Conservation (phyloP, 2,113 vertebrate genomes). For the Vulpes ferrilata region DNA sequence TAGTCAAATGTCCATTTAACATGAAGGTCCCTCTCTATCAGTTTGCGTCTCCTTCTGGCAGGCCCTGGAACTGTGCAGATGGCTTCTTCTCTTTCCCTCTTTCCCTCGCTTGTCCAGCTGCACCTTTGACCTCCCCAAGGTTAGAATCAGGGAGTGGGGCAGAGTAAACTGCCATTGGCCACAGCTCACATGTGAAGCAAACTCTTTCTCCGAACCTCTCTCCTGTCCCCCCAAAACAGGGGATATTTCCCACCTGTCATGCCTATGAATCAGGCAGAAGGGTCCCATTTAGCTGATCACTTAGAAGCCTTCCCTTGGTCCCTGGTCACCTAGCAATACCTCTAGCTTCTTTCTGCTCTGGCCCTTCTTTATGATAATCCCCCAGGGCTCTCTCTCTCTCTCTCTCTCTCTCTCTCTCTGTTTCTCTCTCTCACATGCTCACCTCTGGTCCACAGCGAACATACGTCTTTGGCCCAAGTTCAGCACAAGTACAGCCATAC, state of each 20-base stretch:
- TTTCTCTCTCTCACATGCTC: background rate
- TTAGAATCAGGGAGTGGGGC: background rate
- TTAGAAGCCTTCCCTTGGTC: background rate
- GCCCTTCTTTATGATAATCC: background rate
- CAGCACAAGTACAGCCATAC: background rate
- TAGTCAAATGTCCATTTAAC: background rate
- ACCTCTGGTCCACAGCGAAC: background rate
- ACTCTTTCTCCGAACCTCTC: background rate
- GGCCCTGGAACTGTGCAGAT: background rate
- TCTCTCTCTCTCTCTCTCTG: too few species aligned
- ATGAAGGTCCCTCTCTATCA: background rate
- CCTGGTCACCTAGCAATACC: background rate
- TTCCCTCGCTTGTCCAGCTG: background rate
- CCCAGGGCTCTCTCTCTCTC: background rate
- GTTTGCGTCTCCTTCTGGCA: background rate
- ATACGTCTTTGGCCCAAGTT: background rate
- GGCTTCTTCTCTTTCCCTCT: background rate
- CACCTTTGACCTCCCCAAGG: background rate
- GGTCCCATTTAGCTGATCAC: background rate
- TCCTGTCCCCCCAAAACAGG: background rate
- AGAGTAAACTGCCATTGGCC: background rate
- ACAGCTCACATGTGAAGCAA: accelerated
- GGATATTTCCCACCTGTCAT: background rate
- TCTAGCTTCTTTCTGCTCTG: background rate
- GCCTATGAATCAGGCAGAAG: background rate